Evolutionary conservation across 2,797 vertebrate species (phyloP).

Genomic region (Anolis apletophallus): DNA sequence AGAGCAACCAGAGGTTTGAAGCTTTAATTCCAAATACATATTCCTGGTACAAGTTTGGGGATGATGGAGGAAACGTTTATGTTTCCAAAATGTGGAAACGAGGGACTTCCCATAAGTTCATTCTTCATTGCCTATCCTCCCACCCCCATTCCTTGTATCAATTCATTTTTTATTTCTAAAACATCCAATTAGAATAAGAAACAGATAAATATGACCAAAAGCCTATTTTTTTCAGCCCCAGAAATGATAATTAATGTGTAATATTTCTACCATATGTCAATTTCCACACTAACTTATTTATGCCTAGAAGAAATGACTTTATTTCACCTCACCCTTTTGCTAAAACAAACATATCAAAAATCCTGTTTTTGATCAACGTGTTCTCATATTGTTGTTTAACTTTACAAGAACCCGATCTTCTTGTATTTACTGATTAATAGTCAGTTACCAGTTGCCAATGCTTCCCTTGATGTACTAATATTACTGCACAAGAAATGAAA

Average conservation of each 20-base stretch:
- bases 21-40: conserved; percentile 3
- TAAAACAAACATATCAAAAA: neutral
- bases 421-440: conserved; percentile 16
- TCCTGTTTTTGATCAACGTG: neutral
- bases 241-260: neutral
- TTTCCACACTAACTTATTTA: neutral
- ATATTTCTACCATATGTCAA: neutral
- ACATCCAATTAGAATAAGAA: neutral
- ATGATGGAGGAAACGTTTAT: neutral
- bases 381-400: neutral
- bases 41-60: conserved; percentile 38
- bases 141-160: neutral
- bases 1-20: neutral
- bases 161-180: neutral
- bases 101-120: neutral
- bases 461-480: neutral
- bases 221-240: neutral
- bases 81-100: neutral
- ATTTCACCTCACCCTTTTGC: neutral
- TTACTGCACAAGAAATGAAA: conserved; percentile 2
- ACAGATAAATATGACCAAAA: neutral
- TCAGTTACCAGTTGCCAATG: neutral
- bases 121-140: neutral
- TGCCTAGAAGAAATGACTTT: conserved; percentile 14
- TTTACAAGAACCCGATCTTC: conserved; percentile 23